Evolutionary conservation across 1,140 invertebrate genomes (phyloP), one percentile per base, ranked within the genome.

Genomic region (Oncopeltus fasciatus): DNA sequence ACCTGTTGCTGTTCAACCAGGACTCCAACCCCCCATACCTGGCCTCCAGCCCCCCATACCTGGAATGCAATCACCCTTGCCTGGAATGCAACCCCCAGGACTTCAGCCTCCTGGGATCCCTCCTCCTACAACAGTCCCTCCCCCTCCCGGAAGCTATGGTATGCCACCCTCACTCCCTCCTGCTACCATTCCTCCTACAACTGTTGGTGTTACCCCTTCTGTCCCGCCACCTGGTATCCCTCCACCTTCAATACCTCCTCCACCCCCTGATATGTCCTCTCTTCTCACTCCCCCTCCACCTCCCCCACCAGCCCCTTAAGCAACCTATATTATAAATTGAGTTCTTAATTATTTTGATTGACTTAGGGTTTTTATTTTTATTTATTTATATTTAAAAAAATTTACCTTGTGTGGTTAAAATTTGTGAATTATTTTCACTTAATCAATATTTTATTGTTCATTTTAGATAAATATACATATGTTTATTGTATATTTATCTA

Each of bases 11-110:
- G 49, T 18, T 24, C 20, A 24, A 24, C 49, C 49, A 24, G 49
- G 49, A 3, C 21, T 53, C 20, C 49, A 53, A 12, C 49, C 49
- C 9, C 20, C 18, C 16, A 24, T 53, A 24, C 49, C 49, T 26
- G 49, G 71, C 28, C 75, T 77, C 73, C 76, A 75, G 8, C 49
- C 49, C 12, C 20, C 24, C 26, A 24, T 53, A 8, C 49, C 49
- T 27, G 49, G 71, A 33, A 76, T 77, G 74, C 76, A 75, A 9
- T 75, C 75, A 2, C 74, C 75, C 0, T 20, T 49, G 2, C 74
- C 74, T 3, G 75, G 70, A 31, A 74, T 73, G 76, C 66, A 73
- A 9, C 73, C 71, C 67, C 76, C 77, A 63, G 78, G 78, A 53
- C 79, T 18, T n/a, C 76, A 65, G 65, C 70, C 58, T 59, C 72